These are phyloP conservation scores for Lophura nycthemera DNA, from an alignment of 2,113 vertebrate species.

Conservation along the genomic window DNA sequence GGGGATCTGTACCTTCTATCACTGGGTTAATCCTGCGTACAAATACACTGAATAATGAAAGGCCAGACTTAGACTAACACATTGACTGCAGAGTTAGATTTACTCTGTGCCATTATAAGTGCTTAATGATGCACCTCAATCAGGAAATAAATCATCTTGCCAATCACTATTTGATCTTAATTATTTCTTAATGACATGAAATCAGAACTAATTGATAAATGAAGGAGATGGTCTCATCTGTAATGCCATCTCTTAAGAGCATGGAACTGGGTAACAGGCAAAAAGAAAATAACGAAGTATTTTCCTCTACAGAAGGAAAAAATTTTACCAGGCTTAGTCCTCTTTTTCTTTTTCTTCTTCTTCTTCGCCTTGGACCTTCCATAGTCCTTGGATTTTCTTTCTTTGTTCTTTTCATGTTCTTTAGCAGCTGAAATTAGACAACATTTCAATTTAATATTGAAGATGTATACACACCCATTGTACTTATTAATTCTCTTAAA, in stretches of 20 bases:
- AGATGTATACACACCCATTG: neutral
- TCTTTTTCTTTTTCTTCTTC: slow-evolving; percentile 96
- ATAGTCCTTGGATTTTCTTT: slow-evolving; percentile 84
- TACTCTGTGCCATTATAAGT: neutral
- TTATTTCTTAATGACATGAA: neutral
- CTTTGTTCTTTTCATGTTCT: slow-evolving; percentile 82
- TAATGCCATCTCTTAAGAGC: neutral
- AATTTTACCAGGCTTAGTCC: slow-evolving; percentile 86
- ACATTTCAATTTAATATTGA: neutral
- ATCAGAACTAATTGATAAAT: neutral
- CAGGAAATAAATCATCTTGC: neutral
- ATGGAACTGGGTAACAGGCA: neutral
- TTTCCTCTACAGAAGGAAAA: neutral
- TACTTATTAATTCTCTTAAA: neutral
- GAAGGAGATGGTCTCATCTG: neutral
- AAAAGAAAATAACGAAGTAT: neutral
- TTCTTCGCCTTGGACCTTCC: slow-evolving; percentile 91
- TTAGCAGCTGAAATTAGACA: slow-evolving; percentile 75
- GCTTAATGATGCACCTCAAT: neutral
- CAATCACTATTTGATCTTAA: neutral
- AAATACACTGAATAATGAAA: neutral
- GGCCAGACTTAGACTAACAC: neutral
- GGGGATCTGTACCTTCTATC: neutral
- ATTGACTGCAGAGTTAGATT: neutral
- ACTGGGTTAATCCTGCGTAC: neutral